A percentile compares a stretch with the other conserved stretches of the same genome.
phyloP scores from a whole-genome alignment of 2,888 invertebrate genomes.

The Andrena haemorrhoa region DNA sequence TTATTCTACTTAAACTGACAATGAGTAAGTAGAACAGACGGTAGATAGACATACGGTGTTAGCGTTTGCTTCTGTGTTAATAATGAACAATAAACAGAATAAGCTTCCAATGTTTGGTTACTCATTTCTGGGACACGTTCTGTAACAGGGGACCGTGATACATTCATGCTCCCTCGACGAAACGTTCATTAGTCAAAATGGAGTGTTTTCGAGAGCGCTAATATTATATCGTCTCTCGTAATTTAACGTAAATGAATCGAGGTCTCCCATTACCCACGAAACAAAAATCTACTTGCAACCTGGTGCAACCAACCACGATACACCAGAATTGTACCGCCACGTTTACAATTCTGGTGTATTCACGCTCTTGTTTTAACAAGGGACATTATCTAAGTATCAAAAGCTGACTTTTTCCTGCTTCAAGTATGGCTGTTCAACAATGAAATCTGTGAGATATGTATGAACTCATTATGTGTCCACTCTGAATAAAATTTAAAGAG shows the following conservation, averaged over 20 bases:
- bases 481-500: too few relatives aligned
- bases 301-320: constrained; percentile 32
- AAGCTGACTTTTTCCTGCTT: too few relatives aligned
- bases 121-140: neutral
- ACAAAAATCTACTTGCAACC: constrained; percentile 47
- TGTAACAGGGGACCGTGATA: neutral
- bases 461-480: too few relatives aligned
- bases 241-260: constrained; percentile 41
- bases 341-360: constrained; percentile 54
- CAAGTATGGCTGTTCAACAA: too few relatives aligned
- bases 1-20: too few relatives aligned
- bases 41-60: too few relatives aligned
- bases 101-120: neutral
- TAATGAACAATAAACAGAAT: neutral
- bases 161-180: neutral
- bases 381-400: too few relatives aligned
- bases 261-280: constrained; percentile 7
- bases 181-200: constrained; percentile 26
- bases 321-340: too few relatives aligned
- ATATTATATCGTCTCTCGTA: constrained; percentile 31
- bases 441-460: too few relatives aligned
- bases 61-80: too few relatives aligned
- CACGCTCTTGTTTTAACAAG: constrained; percentile 57
- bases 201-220: neutral
- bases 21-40: too few relatives aligned